Conservation (phyloP, 2,797 vertebrate species). For the Danionella dracula region DNA sequence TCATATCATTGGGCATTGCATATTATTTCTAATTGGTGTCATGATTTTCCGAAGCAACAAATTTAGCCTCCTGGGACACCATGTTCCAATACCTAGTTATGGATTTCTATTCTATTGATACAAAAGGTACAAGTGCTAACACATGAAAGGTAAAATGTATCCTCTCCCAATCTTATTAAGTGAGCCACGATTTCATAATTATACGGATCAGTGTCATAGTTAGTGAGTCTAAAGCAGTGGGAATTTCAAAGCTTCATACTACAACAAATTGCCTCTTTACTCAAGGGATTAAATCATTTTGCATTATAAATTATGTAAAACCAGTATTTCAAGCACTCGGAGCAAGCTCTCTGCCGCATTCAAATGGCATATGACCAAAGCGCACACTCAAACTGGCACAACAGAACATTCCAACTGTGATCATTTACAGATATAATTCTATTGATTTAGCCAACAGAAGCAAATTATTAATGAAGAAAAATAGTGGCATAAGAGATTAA, state of each 20-base stretch:
- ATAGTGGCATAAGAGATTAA: neutral
- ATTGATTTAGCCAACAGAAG: neutral
- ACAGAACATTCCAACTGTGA: slow-evolving; percentile 12
- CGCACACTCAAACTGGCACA: neutral
- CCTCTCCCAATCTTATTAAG: slow-evolving; percentile 16
- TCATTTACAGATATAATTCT: neutral
- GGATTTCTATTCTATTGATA: slow-evolving; percentile 27
- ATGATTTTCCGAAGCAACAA: neutral
- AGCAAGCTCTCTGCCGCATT: neutral
- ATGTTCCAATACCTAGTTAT: slow-evolving; percentile 27
- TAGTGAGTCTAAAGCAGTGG: slow-evolving; percentile 2
- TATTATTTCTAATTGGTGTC: slow-evolving; percentile 7
- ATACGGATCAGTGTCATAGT: slow-evolving; percentile 8
- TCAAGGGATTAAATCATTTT: neutral
- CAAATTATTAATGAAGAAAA: neutral
- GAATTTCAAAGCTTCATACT: neutral
- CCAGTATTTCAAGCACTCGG: neutral
- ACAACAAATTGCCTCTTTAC: slow-evolving; percentile 5
- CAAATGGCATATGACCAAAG: slow-evolving; percentile 5
- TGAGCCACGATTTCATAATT: slow-evolving; percentile 22
- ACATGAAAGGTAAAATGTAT: slow-evolving; percentile 31
- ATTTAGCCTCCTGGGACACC: neutral
- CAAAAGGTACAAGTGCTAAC: slow-evolving; percentile 26
- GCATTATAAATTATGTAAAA: neutral
- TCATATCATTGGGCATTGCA: too few species aligned